Base-by-base conservation (phyloP, 2,113 vertebrate species). In the Nycticebus coucang region DNA sequence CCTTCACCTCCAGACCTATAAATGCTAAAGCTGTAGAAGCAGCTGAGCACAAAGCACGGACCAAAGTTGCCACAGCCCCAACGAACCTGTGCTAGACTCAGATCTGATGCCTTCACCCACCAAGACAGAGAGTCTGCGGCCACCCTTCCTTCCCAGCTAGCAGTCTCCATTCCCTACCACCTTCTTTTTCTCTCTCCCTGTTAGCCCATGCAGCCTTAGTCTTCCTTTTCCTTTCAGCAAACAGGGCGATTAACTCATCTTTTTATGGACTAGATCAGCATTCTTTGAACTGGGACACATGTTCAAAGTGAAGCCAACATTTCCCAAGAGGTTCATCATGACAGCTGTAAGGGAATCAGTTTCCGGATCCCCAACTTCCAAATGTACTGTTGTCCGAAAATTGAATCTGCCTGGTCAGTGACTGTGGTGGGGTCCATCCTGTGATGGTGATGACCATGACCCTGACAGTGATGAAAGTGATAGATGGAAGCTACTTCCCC, bases 191-290 rank as follows among this genome's bases (percentile, higher is more conserved):
- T 74, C 50, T 68, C 33, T 35, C 35, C 35, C 4, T 60, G 12
- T 50, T 24, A n/a, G 37, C 37, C 57, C 53, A 74, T 12, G 35
- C 8, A 72, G 17, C 7, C n/a, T 69, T 10, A 10, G 2, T 74
- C 37, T 59, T 79, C 80, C 53, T 87, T 62, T 55, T 81, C n/a
- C 62, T 84, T 91, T 86, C 77, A 22, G 71, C 77, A 79, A 78
- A 50, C 68, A 50, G 74, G 35, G 28, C 30, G 59, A 74, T 8
- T 30, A 57, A 41, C 21, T 78, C 57, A 35, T 59, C n/a, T 82
- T 87, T 85, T 68, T 10, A 12, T 75, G 30, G 26, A 50, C 5
- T 64, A 79, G 35, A 86, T 12, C 5, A 62, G 60, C 18, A 37
- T 68, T 89, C 55, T 82, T 45, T n/a, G 18, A 82, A 69, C 37